Evolutionary conservation across 2,113 vertebrate genomes (phyloP), one percentile per base, ranked within the genome.

Genomic region (Malurus alboscapulatus): DNA sequence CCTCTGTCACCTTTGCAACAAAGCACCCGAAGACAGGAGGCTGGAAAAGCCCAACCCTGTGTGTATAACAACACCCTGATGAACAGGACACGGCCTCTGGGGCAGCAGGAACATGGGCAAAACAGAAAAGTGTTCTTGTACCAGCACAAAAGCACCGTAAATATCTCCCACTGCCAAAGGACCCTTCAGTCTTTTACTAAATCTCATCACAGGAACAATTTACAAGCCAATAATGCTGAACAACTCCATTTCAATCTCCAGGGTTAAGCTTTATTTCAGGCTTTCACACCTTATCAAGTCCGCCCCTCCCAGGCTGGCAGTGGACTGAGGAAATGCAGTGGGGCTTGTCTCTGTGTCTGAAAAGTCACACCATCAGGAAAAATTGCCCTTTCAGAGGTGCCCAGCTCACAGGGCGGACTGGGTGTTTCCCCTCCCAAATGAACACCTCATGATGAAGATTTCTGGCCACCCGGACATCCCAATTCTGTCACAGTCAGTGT

Each of bases 181-280:
- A 80, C 83, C 79, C 76, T 84, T 96, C 88, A 81, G 81, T 84
- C 91, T 96, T 94, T 85, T 61, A 75, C 89, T 93, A 91, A 96
- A 94, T 82, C 87, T 91, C 93, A 92, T 87, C 88, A 90, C 71
- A 84, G 94, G 95, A 47, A 88, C 81, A 90, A 92, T 94, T 96
- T 92, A 92, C 84, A 94, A 93, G 93, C 90, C 90, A 86, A 96
- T 75, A 95, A 95, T 87, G 63, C 77, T 68, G 94, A 92, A 86
- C 91, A 88, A 67, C 76, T 94, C 81, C 77, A 87, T 79, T 92
- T 88, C 89, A 86, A 11, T 53, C 81, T 74, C 81, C 81, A 1
- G 25, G 44, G 57, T 90, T 93, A 88, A 95, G 82, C 76, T 92
- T 95, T 95, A 87, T 88, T 91, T 94, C 94, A 94, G 87, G 51